Conservation (phyloP, 2,797 vertebrate genomes). For the Chloroceryle inda region DNA sequence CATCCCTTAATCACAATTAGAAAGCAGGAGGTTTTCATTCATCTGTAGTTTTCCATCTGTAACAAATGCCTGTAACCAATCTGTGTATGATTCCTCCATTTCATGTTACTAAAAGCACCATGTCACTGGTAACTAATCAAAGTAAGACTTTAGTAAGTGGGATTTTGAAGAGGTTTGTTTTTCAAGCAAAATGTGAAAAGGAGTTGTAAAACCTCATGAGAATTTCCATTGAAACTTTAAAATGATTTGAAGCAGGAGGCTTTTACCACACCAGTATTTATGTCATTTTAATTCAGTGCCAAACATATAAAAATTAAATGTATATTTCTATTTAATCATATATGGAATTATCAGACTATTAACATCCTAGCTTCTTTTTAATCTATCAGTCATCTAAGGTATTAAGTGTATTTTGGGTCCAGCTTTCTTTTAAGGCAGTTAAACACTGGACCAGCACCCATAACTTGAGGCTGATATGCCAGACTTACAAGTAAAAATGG, state of each 20-base stretch:
- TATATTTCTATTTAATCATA: neutral
- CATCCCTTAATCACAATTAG: neutral
- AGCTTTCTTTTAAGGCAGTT: neutral
- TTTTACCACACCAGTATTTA: neutral
- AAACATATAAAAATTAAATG: neutral
- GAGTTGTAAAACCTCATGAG: neutral
- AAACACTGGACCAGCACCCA: neutral
- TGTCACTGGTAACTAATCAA: neutral
- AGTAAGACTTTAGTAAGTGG: neutral
- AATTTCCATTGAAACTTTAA: neutral
- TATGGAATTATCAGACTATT: neutral
- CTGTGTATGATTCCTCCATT: neutral
- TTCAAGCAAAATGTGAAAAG: neutral
- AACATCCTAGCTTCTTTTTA: neutral
- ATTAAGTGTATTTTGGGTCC: neutral
- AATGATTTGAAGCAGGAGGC: fast-evolving
- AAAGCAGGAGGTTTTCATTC: neutral
- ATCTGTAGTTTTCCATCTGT: neutral
- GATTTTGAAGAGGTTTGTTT: neutral
- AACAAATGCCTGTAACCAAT: neutral
- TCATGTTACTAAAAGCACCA: neutral
- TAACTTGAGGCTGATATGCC: neutral
- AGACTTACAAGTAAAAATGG: neutral
- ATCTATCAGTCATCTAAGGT: neutral
- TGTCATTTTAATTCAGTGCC: neutral